Conservation (phyloP, 1,140 invertebrate genomes). For the Lithobius niger region DNA sequence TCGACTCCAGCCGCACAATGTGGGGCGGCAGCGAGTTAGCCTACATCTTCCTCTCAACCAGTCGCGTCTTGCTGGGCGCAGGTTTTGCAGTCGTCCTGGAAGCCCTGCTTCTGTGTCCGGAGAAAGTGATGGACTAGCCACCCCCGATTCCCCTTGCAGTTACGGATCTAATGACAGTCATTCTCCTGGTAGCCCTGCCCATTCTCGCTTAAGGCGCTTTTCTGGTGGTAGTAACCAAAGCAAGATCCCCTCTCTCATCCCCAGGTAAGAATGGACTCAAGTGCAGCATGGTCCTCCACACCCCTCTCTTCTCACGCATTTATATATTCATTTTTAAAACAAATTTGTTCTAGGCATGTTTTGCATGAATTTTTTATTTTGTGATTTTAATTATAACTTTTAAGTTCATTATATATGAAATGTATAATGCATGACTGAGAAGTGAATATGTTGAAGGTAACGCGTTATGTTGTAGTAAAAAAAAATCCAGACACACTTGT, state of each 20-base stretch:
- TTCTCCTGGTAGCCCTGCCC: background rate
- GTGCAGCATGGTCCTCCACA: no score
- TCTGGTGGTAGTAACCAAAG: background rate
- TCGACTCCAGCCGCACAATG: background rate
- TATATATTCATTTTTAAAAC: no score
- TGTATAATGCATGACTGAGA: no score
- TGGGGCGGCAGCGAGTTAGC: background rate
- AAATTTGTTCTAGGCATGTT: no score
- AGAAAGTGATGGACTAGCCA: background rate
- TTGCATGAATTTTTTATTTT: no score
- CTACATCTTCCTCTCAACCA: background rate
- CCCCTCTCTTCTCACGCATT: no score
- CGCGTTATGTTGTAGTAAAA: no score
- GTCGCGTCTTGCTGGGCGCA: background rate
- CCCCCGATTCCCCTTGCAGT: constrained; percentile 3
- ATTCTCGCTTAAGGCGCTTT: background rate
- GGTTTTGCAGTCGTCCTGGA: background rate
- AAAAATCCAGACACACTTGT: no score
- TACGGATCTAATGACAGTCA: constrained; percentile 2
- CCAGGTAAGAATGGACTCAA: constrained; percentile 6
- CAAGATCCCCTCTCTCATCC: constrained; percentile 1
- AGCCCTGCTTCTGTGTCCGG: background rate
- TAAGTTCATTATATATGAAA: no score
- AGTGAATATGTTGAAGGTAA: no score
- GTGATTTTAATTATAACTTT: no score